Evolutionary conservation across 2,888 invertebrate species (phyloP).

Genomic region (Lasiommata megera): DNA sequence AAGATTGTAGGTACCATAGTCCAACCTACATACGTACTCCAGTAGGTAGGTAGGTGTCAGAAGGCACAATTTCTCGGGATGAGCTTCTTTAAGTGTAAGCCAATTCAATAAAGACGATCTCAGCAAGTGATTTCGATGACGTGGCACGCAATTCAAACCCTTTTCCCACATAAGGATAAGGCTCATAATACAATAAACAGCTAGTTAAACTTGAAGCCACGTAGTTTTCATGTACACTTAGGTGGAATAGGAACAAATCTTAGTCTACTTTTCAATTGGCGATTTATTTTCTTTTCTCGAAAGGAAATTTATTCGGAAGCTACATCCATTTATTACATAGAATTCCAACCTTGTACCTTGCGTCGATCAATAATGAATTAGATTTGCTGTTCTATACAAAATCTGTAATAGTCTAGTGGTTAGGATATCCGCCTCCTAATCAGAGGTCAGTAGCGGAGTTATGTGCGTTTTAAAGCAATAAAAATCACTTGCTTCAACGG

Average conservation of each 20-base stretch:
- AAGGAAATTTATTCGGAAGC: conserved; percentile 12
- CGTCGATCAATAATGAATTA: too few relatives aligned
- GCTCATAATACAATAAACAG: not conserved
- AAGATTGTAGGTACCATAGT: too few relatives aligned
- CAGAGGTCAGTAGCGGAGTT: too few relatives aligned
- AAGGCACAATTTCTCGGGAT: conserved; percentile 23
- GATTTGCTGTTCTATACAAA: too few relatives aligned
- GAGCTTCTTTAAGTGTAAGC: conserved; percentile 22
- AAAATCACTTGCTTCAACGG: too few relatives aligned
- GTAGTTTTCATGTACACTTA: conserved; percentile 11
- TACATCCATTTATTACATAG: conserved; percentile 18
- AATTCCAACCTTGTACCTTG: not conserved
- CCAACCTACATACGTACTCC: too few relatives aligned
- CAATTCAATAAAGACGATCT: conserved; percentile 25
- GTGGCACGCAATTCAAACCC: not conserved
- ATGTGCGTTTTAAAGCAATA: too few relatives aligned
- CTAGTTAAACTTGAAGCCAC: not conserved
- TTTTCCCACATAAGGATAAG: not conserved
- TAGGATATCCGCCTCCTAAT: too few relatives aligned
- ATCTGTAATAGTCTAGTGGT: too few relatives aligned
- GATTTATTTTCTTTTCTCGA: conserved; percentile 20
- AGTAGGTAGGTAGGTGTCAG: too few relatives aligned
- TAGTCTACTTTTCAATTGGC: conserved; percentile 24
- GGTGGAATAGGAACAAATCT: conserved; percentile 23
- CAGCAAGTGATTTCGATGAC: conserved; percentile 1